Conservation (phyloP, 2,113 vertebrate genomes). For the Tupaia tana region DNA sequence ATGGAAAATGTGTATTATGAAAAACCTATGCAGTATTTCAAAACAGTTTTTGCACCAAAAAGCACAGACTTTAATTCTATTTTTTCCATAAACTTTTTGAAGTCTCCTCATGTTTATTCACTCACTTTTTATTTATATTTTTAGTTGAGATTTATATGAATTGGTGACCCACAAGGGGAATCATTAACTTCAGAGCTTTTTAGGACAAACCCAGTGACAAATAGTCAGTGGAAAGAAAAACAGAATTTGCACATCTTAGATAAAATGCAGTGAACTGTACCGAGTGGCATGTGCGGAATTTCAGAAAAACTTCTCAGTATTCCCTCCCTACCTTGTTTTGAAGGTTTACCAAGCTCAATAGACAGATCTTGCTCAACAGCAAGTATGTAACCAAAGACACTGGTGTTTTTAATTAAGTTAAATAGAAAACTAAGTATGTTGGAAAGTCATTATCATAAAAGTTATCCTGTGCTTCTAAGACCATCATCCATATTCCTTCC, state of each 20-base stretch:
- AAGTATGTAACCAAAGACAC: neutral
- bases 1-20: no score
- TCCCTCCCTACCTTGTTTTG: neutral
- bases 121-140: neutral
- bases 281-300: neutral
- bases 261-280: neutral
- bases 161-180: neutral
- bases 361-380: neutral
- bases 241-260: neutral
- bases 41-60: no score
- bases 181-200: neutral
- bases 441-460: neutral
- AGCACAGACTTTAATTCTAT: no score
- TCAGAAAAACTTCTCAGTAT: neutral
- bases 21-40: no score
- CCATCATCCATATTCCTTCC: neutral
- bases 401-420: slow-evolving; percentile 5
- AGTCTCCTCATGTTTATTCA: neutral
- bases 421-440: neutral
- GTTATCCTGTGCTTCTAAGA: neutral
- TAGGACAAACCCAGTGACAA: neutral
- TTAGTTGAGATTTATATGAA: neutral
- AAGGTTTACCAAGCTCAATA: slow-evolving; percentile 6
- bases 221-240: neutral
- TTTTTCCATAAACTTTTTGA: no score